Evolutionary conservation across 2,113 vertebrate species (phyloP).

Genomic region (Urocolius indicus): DNA sequence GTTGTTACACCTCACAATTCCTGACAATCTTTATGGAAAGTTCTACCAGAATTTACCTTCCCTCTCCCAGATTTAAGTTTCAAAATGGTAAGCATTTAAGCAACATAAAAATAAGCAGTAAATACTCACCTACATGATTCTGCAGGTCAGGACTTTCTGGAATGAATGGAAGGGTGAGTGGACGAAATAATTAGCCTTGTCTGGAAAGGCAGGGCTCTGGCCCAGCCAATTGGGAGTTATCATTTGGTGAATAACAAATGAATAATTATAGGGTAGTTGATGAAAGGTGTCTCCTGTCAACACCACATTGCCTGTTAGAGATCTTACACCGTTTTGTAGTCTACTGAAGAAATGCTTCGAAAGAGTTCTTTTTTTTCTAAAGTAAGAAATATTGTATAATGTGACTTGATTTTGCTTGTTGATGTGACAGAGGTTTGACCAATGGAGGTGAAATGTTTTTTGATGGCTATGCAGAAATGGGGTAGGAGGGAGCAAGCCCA

Average conservation of each 20-base stretch:
- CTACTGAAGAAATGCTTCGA: neutral
- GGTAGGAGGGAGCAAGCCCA: neutral
- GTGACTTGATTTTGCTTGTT: neutral
- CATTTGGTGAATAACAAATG: neutral
- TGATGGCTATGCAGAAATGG: neutral
- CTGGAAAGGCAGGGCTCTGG: slow-evolving; percentile 44
- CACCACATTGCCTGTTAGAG: neutral
- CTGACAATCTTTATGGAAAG: neutral
- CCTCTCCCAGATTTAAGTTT: neutral
- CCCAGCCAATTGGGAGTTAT: slow-evolving; percentile 42
- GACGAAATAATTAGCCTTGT: slow-evolving; percentile 29
- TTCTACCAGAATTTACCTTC: neutral
- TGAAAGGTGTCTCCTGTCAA: slow-evolving; percentile 24
- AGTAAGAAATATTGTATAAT: neutral
- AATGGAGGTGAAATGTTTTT: neutral
- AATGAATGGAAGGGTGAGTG: slow-evolving; percentile 12
- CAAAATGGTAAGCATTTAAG: neutral
- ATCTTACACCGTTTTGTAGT: neutral
- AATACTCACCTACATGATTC: slow-evolving; percentile 43
- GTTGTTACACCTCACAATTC: neutral
- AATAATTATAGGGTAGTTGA: slow-evolving; percentile 45
- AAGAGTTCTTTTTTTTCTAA: neutral
- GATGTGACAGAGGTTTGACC: neutral
- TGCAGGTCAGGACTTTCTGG: neutral
- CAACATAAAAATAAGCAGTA: neutral